A percentile compares a stretch with the other conserved stretches of the same genome.
Conservation (phyloP, 2,888 invertebrate species). For the Sinhomidia bicolor region DNA sequence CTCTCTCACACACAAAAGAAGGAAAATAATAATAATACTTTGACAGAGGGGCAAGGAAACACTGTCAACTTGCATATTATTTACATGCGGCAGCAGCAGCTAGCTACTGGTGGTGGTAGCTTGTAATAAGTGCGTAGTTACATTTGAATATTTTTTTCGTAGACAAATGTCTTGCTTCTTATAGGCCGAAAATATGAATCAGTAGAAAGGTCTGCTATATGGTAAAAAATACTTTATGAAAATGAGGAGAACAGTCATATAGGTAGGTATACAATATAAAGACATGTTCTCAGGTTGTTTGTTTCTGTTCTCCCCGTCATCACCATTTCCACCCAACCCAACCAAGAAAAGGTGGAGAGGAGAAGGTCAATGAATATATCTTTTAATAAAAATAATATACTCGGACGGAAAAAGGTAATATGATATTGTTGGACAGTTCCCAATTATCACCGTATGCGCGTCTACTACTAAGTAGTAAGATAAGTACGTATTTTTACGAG, state of each 20-base stretch:
- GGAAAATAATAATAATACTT: conserved; percentile 38
- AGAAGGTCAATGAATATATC: conserved; percentile 64
- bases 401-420: conserved; percentile 57
- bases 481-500: background rate
- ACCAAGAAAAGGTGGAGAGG: background rate
- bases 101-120: background rate
- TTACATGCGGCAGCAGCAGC: background rate
- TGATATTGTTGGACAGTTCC: conserved; percentile 67
- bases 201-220: no score
- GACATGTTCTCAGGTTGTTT: background rate
- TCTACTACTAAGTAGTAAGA: background rate
- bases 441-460: conserved; percentile 44
- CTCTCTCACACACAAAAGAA: conserved; percentile 33
- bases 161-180: background rate
- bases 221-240: no score
- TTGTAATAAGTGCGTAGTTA: background rate
- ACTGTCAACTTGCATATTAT: conserved; percentile 18
- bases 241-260: conserved; percentile 22
- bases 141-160: background rate
- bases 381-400: conserved; percentile 56
- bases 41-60: conserved; percentile 55
- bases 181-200: background rate
- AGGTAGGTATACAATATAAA: background rate
- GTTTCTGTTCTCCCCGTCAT: conserved; percentile 29
- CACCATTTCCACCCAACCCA: background rate